Conservation (phyloP, 2,797 vertebrate genomes). For the Syndactyla subalaris region DNA sequence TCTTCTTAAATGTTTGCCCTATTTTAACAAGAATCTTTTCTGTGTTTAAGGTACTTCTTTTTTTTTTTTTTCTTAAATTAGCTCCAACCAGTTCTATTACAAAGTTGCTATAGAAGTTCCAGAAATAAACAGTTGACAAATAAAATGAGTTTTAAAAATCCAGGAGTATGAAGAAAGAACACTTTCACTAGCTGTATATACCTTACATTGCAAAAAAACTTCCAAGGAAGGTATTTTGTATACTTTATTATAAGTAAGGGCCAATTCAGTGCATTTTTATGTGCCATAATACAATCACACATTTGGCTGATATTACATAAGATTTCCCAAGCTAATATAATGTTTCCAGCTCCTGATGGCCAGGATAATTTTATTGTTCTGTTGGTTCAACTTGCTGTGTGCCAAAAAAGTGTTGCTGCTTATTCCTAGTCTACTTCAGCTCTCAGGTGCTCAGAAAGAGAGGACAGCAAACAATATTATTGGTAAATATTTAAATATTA, state of each 20-base stretch:
- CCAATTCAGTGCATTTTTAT: background rate
- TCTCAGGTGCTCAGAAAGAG: background rate
- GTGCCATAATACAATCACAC: background rate
- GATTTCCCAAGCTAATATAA: background rate
- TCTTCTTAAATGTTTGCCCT: too few relatives aligned
- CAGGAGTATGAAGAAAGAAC: background rate
- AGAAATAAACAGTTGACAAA: background rate
- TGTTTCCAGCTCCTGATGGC: background rate
- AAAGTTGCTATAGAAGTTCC: background rate
- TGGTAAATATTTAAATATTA: background rate
- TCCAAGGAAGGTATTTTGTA: background rate
- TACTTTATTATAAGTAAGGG: background rate
- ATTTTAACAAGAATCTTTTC: too few relatives aligned
- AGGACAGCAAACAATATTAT: background rate
- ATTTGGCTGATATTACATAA: background rate
- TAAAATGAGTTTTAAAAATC: background rate
- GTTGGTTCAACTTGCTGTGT: background rate
- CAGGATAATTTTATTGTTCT: background rate
- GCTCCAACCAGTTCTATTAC: background rate
- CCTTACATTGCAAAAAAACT: background rate
- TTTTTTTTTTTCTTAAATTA: background rate
- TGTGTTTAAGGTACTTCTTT: background rate
- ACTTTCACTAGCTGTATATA: background rate
- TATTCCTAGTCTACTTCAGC: background rate
- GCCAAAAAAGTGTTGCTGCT: background rate